Conservation (phyloP, 2,113 vertebrate species). For the Monarcha castaneiventris region DNA sequence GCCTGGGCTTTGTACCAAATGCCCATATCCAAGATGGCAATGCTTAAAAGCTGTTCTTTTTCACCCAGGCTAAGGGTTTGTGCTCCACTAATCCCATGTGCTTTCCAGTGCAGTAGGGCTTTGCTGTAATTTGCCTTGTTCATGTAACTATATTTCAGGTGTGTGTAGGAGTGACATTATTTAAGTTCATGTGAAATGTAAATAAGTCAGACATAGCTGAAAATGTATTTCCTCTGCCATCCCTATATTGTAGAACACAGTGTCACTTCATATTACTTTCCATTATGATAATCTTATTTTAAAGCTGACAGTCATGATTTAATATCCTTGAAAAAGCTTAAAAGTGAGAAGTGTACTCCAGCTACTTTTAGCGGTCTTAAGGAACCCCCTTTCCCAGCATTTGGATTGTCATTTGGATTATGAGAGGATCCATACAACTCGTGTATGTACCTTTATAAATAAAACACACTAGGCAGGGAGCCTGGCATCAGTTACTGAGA, state of each 20-base stretch:
- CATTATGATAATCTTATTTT: conserved; percentile 57
- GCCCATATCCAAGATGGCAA: not conserved
- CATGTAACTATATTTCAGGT: not conserved
- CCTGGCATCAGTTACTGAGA: not conserved
- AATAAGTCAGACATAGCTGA: conserved; percentile 53
- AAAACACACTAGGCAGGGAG: not conserved
- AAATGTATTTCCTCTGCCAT: conserved; percentile 31
- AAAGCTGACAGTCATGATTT: conserved; percentile 49
- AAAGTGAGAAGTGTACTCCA: conserved; percentile 17
- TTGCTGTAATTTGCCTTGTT: not conserved
- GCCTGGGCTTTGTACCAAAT: not conserved
- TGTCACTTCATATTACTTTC: conserved; percentile 39
- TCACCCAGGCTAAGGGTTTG: not conserved
- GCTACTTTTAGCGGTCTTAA: conserved; percentile 15
- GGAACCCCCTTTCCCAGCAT: not conserved
- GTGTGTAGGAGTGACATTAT: conserved; percentile 9
- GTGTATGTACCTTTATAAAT: not conserved
- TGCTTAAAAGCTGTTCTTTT: not conserved
- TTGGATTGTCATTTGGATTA: not conserved
- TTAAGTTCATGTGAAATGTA: conserved; percentile 63
- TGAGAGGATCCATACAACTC: not conserved
- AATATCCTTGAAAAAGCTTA: not conserved
- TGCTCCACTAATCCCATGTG: not conserved
- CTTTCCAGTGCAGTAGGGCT: not conserved
- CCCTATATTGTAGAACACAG: conserved; percentile 42